phyloP scores from a whole-genome alignment of 2,113 vertebrate genomes.

The Dissostichus mawsoni region DNA sequence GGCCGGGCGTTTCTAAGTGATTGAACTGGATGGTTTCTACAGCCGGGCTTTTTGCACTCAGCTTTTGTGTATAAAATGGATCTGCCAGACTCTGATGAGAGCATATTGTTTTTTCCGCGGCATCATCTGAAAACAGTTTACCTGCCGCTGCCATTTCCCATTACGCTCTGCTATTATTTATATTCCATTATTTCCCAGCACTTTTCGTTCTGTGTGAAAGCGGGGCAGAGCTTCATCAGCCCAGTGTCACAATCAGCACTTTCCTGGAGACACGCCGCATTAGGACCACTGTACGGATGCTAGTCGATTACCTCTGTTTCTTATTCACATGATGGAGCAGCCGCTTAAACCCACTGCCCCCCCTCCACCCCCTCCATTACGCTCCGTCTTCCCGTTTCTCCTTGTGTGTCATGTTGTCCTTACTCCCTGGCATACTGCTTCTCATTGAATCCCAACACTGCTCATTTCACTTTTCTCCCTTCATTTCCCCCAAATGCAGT shows the following conservation, averaged over 20 bases:
- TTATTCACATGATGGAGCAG: slow-evolving; percentile 50
- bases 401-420: slow-evolving; percentile 17
- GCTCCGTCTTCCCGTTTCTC: slow-evolving; percentile 26
- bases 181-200: slow-evolving; percentile 47
- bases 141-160: slow-evolving; percentile 55
- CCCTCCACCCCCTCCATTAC: slow-evolving; percentile 5
- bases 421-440: slow-evolving; percentile 8
- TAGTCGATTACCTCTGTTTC: slow-evolving; percentile 55
- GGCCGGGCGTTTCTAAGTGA: slow-evolving; percentile 22
- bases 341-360: slow-evolving; percentile 12
- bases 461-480: slow-evolving; percentile 22
- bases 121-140: slow-evolving; percentile 52
- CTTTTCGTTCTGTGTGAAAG: slow-evolving; percentile 41
- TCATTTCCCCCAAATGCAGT: slow-evolving; percentile 38
- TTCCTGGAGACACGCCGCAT: slow-evolving; percentile 46
- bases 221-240: slow-evolving; percentile 41
- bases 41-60: slow-evolving; percentile 26
- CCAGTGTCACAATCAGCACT: slow-evolving; percentile 71
- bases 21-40: slow-evolving; percentile 9
- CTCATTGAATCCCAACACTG: slow-evolving; percentile 19
- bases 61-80: slow-evolving; percentile 49
- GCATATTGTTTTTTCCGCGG: slow-evolving; percentile 15
- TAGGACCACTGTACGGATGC: slow-evolving; percentile 38
- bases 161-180: slow-evolving; percentile 24
- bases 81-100: slow-evolving; percentile 29